Conservation (phyloP, 2,113 vertebrate species). For the Ailuropoda melanoleuca region DNA sequence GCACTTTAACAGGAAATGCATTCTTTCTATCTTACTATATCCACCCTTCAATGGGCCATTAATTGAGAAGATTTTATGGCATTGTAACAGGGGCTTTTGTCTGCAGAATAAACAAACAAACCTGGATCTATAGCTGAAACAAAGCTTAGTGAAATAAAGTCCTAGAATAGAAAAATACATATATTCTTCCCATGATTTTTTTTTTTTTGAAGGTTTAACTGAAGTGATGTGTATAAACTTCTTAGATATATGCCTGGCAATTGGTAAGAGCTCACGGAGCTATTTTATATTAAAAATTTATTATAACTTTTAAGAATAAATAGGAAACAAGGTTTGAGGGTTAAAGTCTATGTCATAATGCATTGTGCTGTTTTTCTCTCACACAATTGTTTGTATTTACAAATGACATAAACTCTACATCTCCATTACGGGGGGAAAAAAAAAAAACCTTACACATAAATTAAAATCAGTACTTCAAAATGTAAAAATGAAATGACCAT, state of each 20-base stretch:
- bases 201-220: neutral
- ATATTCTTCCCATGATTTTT: neutral
- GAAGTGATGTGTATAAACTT: neutral
- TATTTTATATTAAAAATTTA: neutral
- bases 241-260: neutral
- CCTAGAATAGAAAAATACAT: neutral
- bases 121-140: neutral
- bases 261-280: neutral
- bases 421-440: neutral
- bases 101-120: neutral
- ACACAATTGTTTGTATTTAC: neutral
- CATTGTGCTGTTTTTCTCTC: neutral
- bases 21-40: neutral
- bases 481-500: neutral
- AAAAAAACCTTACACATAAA: neutral
- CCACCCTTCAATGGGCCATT: neutral
- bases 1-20: neutral
- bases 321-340: neutral
- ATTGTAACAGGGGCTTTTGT: neutral
- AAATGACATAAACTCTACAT: neutral
- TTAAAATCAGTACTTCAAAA: slow-evolving; percentile 16
- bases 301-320: neutral
- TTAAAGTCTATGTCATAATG: neutral
- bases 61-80: neutral
- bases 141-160: neutral